These are phyloP conservation scores for Cariama cristata DNA, from an alignment of 2,113 vertebrate genomes.

Conservation along the genomic window DNA sequence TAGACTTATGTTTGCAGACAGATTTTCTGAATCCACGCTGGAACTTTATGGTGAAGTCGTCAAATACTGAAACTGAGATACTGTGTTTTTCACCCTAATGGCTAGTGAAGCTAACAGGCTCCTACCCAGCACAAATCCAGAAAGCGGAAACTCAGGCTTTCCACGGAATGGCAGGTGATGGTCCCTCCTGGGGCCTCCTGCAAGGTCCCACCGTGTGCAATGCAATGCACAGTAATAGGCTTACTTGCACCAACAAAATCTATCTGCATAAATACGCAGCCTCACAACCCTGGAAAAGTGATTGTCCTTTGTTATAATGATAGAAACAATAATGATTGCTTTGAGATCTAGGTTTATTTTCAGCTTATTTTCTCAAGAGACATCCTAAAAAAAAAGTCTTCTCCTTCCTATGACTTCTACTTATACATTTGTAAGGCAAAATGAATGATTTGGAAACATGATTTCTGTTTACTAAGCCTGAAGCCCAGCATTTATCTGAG, in stretches of 20 bases:
- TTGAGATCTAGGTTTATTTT: neutral
- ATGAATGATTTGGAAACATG: neutral
- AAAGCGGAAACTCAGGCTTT: neutral
- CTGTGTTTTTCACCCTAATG: neutral
- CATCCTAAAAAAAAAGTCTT: neutral
- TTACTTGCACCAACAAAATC: neutral
- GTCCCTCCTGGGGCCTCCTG: neutral
- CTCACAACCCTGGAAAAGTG: neutral
- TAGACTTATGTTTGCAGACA: neutral
- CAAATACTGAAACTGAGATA: neutral
- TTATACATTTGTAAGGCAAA: neutral
- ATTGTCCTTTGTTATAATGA: neutral
- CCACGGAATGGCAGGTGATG: neutral
- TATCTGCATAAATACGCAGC: neutral
- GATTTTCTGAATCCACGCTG: neutral
- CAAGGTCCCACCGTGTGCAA: neutral
- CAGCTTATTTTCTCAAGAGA: neutral
- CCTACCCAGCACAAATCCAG: neutral
- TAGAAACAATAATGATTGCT: neutral
- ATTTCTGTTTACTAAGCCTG: neutral
- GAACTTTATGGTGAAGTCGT: neutral
- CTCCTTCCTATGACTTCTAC: neutral
- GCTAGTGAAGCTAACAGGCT: neutral
- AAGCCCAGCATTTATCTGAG: neutral
- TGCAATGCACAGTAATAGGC: neutral